These are phyloP conservation scores for Mesaphorura yosii DNA, from an alignment of 1,140 invertebrate species.

Conservation along the genomic window DNA sequence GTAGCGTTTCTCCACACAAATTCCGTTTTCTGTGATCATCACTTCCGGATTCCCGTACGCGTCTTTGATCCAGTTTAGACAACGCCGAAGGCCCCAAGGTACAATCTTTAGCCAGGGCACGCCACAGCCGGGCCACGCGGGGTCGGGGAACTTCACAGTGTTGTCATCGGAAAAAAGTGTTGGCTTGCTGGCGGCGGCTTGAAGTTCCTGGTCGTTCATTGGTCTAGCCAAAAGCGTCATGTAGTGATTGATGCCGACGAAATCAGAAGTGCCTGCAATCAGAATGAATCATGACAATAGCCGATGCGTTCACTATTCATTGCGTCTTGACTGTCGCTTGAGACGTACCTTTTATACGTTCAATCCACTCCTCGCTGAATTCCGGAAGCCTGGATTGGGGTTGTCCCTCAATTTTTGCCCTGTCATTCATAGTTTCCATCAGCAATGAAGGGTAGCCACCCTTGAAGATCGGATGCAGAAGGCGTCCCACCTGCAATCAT, in stretches of 20 bases:
- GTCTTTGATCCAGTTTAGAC: slow-evolving; percentile 36
- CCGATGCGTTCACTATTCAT: neutral
- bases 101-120: slow-evolving; percentile 10
- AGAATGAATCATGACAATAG: slow-evolving; percentile 2
- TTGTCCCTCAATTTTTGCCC: slow-evolving; percentile 14
- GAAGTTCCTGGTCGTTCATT: neutral
- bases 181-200: neutral
- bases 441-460: slow-evolving; percentile 31
- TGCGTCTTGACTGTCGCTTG: neutral
- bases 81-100: slow-evolving; percentile 35
- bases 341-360: slow-evolving; percentile 38
- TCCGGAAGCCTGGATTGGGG: slow-evolving; percentile 22
- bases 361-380: slow-evolving; percentile 34
- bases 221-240: slow-evolving; percentile 9
- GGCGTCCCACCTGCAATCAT: slow-evolving; percentile 15
- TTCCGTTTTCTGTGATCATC: slow-evolving; percentile 40
- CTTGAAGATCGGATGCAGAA: slow-evolving; percentile 7
- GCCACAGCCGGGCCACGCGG: slow-evolving; percentile 3
- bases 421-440: slow-evolving; percentile 16
- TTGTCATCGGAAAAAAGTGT: slow-evolving; percentile 5
- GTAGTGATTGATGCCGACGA: slow-evolving; percentile 24
- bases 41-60: slow-evolving; percentile 35
- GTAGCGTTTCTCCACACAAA: slow-evolving; percentile 34
- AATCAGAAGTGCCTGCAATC: slow-evolving; percentile 31
- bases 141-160: slow-evolving; percentile 1